phyloP scores from a whole-genome alignment of 2,797 vertebrate species.

The Margarornis squamiger region DNA sequence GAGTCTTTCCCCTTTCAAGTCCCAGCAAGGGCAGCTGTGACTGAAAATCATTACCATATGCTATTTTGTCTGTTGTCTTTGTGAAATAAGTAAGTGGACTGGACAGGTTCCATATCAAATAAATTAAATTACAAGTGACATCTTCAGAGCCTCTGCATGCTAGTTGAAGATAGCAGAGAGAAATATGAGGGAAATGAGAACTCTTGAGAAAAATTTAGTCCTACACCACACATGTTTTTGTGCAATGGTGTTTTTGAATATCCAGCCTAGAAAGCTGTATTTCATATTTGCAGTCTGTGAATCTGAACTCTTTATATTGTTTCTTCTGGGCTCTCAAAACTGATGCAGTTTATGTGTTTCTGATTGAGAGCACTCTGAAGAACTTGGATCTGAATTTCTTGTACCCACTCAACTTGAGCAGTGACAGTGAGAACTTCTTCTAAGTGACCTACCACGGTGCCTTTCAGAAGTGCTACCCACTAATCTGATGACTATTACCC shows the following conservation, averaged over 20 bases:
- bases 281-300: background rate
- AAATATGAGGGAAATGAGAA: background rate
- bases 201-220: background rate
- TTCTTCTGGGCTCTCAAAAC: background rate
- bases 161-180: background rate
- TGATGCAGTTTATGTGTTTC: background rate
- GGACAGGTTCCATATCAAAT: slow-evolving; percentile 9
- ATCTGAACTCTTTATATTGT: background rate
- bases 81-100: slow-evolving; percentile 14
- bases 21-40: background rate
- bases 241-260: background rate
- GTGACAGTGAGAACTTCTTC: background rate
- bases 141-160: background rate
- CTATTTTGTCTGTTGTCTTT: background rate
- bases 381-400: background rate
- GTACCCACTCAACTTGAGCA: background rate
- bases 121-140: background rate
- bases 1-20: slow-evolving; percentile 4
- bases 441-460: rapidly evolving
- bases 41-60: slow-evolving; percentile 21
- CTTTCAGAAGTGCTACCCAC: background rate
- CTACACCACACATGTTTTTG: background rate
- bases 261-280: background rate
- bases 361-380: background rate
- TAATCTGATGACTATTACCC: background rate